phyloP scores from a whole-genome alignment of 2,113 vertebrate species.

The Gallinago jamesoni region DNA sequence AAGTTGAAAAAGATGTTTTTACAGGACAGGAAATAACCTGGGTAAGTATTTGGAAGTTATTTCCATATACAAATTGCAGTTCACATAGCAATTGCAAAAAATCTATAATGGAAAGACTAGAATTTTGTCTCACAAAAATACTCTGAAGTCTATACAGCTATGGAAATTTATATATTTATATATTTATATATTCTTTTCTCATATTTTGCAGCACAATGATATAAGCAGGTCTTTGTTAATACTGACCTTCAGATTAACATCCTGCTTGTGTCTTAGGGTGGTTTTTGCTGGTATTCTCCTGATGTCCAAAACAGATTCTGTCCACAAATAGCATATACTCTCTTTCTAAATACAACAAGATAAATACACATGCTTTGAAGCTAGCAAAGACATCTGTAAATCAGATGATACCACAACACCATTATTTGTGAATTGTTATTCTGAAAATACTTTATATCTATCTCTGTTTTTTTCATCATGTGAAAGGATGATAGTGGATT shows the following conservation, averaged over 20 bases:
- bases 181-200: not conserved
- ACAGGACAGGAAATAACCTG: not conserved
- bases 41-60: not conserved
- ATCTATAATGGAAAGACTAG: not conserved
- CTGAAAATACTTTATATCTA: not conserved
- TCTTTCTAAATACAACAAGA: not conserved
- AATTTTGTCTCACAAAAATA: not conserved
- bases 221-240: not conserved
- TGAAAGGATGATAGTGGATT: not conserved
- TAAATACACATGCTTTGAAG: not conserved
- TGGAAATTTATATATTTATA: not conserved
- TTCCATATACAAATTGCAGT: no score
- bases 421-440: not conserved
- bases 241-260: not conserved
- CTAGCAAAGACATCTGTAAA: not conserved
- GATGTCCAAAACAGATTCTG: not conserved
- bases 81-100: not conserved
- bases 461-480: not conserved
- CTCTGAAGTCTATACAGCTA: not conserved
- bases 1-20: not conserved
- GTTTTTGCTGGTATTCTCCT: not conserved
- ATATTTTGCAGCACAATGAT: not conserved
- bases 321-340: accelerated
- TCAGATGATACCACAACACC: not conserved
- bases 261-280: not conserved